Conservation (phyloP, 2,888 invertebrate species). For the Ectobius pallidus region DNA sequence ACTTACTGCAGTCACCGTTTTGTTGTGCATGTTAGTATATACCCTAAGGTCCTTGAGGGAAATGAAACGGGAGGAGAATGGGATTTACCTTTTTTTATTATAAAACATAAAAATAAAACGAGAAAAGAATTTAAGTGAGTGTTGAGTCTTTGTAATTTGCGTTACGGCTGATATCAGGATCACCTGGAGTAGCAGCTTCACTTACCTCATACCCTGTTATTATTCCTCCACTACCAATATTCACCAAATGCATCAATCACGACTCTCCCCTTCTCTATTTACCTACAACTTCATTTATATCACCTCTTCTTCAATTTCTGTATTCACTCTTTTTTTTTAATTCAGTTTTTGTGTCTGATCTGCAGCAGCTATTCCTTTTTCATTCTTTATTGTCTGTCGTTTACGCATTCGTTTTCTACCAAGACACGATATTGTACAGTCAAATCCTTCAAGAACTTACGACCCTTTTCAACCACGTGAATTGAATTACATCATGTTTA, state of each 20-base stretch:
- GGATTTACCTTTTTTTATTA: no score
- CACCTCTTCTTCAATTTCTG: neutral
- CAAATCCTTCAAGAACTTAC: no score
- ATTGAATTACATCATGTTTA: no score
- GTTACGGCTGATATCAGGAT: neutral
- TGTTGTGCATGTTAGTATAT: no score
- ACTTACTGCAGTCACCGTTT: no score
- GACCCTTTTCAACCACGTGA: no score
- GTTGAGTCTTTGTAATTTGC: neutral
- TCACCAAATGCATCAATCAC: slow-evolving; percentile 6
- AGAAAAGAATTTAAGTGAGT: neutral
- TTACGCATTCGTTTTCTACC: no score
- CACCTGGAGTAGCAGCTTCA: neutral
- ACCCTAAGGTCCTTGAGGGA: no score
- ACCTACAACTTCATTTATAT: neutral
- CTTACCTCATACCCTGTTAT: no score
- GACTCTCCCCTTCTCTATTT: neutral
- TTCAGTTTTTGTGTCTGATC: neutral
- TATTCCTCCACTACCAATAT: slow-evolving; percentile 4
- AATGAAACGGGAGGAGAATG: no score
- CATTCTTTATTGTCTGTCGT: neutral
- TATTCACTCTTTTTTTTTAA: neutral
- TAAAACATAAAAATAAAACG: no score
- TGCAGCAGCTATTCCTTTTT: neutral
- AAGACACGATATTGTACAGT: no score